phyloP scores from a whole-genome alignment of 2,797 vertebrate genomes.

The Chiloscyllium punctatum region DNA sequence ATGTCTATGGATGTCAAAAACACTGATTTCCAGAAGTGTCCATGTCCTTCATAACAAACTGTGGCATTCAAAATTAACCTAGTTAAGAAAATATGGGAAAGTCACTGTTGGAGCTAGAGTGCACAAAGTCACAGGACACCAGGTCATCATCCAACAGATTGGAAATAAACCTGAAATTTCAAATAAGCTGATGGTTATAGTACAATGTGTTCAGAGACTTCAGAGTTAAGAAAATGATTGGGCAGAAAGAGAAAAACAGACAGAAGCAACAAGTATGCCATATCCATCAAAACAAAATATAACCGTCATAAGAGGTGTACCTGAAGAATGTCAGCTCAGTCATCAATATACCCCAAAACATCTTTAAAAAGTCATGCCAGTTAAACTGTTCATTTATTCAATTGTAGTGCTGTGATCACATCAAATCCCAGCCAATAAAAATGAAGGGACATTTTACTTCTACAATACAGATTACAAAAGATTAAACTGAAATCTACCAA shows the following conservation, averaged over 20 bases:
- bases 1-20: not conserved
- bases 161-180: too few species aligned
- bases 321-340: not conserved
- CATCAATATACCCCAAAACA: not conserved
- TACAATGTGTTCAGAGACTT: too few species aligned
- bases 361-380: not conserved
- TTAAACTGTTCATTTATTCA: conserved; percentile 14
- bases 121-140: too few species aligned
- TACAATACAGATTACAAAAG: conserved; percentile 17
- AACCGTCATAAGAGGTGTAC: not conserved
- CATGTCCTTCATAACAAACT: too few species aligned
- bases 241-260: not conserved
- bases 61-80: too few species aligned
- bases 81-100: too few species aligned
- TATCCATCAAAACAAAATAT: not conserved
- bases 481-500: conserved; percentile 13
- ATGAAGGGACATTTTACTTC: conserved; percentile 4
- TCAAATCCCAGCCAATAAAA: conserved; percentile 10
- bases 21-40: too few species aligned
- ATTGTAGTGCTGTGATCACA: not conserved
- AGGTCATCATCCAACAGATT: too few species aligned
- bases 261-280: not conserved
- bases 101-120: too few species aligned
- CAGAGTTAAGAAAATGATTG: not conserved
- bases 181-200: too few species aligned